Percentiles rank a stretch among this genome's conserved stretches.
phyloP scores from a whole-genome alignment of 2,888 invertebrate species.

The Unio delphinus region DNA sequence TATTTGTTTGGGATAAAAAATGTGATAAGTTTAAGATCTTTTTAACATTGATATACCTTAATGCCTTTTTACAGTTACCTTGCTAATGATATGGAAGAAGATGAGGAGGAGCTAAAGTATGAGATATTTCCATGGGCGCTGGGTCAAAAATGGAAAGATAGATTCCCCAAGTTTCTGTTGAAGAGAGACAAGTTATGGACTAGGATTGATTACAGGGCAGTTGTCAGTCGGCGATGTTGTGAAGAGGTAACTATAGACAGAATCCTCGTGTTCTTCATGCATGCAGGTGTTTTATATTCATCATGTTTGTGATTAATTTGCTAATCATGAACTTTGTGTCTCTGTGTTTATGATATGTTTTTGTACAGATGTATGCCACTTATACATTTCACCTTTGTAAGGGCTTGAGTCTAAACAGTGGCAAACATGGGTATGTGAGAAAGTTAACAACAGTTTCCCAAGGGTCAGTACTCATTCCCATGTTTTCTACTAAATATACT shows the following conservation, averaged over 20 bases:
- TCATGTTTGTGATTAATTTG: too few species aligned
- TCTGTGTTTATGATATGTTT: too few species aligned
- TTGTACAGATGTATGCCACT: too few species aligned
- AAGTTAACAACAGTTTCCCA: too few species aligned
- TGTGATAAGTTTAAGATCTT: too few species aligned
- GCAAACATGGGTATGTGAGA: too few species aligned
- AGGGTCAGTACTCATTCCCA: too few species aligned
- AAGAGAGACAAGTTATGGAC: slow-evolving; percentile 70
- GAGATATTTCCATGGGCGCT: slow-evolving; percentile 73
- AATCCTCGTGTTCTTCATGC: neutral
- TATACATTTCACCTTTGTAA: too few species aligned
- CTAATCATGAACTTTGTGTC: too few species aligned
- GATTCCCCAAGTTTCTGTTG: slow-evolving; percentile 61
- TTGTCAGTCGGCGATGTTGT: slow-evolving; percentile 74
- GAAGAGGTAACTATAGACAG: slow-evolving; percentile 68
- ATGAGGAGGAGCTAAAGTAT: slow-evolving; percentile 74
- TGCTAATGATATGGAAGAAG: slow-evolving; percentile 78
- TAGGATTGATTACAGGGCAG: slow-evolving; percentile 73
- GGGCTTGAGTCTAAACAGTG: too few species aligned
- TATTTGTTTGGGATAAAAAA: too few species aligned
- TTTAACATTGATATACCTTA: neutral
- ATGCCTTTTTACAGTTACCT: slow-evolving; percentile 57
- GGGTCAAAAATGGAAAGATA: slow-evolving; percentile 67
- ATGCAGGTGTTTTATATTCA: neutral
- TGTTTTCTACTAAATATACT: too few species aligned